These are phyloP conservation scores for Pluvialis apricaria DNA, from an alignment of 2,113 vertebrate species.

Conservation along the genomic window DNA sequence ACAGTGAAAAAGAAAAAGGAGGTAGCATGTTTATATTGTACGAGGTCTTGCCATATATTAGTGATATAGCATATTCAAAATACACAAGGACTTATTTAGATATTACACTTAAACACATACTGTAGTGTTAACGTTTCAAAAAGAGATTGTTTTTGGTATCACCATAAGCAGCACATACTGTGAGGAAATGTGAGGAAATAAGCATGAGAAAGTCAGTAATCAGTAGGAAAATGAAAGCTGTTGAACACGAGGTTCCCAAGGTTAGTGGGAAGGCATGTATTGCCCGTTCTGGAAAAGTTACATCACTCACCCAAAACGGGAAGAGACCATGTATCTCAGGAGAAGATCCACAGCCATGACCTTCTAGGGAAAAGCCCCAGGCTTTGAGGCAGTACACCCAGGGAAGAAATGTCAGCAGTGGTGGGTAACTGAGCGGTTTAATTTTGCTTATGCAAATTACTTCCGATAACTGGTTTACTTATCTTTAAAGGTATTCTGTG, in stretches of 20 bases:
- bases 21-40: neutral
- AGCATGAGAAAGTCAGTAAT: neutral
- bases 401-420: neutral
- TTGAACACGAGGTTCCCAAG: rapidly evolving
- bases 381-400: neutral
- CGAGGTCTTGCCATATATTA: neutral
- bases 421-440: neutral
- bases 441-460: neutral
- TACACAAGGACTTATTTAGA: neutral
- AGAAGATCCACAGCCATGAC: neutral
- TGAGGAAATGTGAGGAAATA: neutral
- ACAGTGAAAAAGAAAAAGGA: neutral
- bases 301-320: neutral
- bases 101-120: neutral
- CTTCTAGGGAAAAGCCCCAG: neutral
- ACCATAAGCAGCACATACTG: neutral
- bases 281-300: neutral
- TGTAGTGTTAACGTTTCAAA: neutral
- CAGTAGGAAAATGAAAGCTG: neutral
- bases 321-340: neutral
- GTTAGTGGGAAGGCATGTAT: neutral
- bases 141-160: neutral
- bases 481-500: neutral
- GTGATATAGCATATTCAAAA: neutral
- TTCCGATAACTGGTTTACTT: neutral